Evolutionary conservation across 1,140 invertebrate species (phyloP).

Genomic region (Doryteuthis pealeii): DNA sequence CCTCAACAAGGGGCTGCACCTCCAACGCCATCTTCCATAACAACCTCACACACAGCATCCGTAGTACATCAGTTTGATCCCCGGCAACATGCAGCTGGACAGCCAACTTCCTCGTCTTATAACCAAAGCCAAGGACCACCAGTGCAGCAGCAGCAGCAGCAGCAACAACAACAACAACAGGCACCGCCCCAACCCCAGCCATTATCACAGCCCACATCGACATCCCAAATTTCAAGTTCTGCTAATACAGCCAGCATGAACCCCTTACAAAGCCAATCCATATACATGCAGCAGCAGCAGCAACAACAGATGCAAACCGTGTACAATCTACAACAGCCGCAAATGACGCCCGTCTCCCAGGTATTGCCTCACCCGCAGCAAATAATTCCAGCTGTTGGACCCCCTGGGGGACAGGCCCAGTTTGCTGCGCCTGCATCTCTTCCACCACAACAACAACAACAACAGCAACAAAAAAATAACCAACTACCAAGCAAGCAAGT

Average conservation of each 20-base stretch:
- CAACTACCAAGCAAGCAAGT: no score
- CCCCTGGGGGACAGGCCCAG: slow-evolving; percentile 8
- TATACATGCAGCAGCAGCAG: slow-evolving; percentile 33
- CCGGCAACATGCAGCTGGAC: slow-evolving; percentile 26
- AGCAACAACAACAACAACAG: slow-evolving; percentile 32
- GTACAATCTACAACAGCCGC: slow-evolving; percentile 52
- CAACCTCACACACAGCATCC: slow-evolving; percentile 25
- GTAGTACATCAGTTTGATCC: slow-evolving; percentile 29
- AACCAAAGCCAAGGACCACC: slow-evolving; percentile 9
- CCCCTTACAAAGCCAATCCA: slow-evolving; percentile 18
- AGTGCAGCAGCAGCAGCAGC: slow-evolving; percentile 5
- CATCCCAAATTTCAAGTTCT: slow-evolving; percentile 36
- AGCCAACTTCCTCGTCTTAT: slow-evolving; percentile 7
- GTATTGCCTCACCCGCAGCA: neutral
- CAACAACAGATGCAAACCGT: slow-evolving; percentile 26
- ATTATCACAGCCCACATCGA: slow-evolving; percentile 22
- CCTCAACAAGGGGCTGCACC: slow-evolving; percentile 19
- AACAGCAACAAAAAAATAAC: neutral
- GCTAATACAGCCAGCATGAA: slow-evolving; percentile 24
- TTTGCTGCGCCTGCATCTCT: no score
- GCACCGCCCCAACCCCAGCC: slow-evolving; percentile 32
- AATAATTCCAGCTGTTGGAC: slow-evolving; percentile 6
- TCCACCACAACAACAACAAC: neutral
- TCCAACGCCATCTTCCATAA: slow-evolving; percentile 19
- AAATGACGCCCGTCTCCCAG: slow-evolving; percentile 20